Percentiles rank a stretch among this genome's conserved stretches.
Conservation (phyloP, 2,888 invertebrate genomes). For the Gymnosoma rotundatum region DNA sequence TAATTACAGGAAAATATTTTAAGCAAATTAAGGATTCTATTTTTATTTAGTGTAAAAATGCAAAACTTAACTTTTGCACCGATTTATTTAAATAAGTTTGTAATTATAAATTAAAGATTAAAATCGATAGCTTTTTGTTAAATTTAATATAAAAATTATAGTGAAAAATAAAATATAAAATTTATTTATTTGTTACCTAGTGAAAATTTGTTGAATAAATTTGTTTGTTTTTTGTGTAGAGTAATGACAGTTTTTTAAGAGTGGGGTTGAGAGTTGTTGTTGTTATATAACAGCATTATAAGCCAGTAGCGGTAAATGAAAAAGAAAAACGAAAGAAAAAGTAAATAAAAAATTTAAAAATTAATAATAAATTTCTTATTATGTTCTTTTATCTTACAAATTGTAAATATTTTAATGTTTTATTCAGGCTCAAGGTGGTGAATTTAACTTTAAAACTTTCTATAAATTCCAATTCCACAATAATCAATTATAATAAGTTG, state of each 20-base stretch:
- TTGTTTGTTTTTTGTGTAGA: slow-evolving; percentile 46
- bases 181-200: slow-evolving; percentile 61
- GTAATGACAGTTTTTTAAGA: slow-evolving; percentile 3
- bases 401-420: too few relatives aligned
- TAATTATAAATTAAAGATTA: background rate
- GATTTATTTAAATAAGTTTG: too few relatives aligned
- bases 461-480: background rate
- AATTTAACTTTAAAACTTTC: too few relatives aligned
- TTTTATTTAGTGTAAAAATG: too few relatives aligned
- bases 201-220: slow-evolving; percentile 66
- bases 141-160: background rate
- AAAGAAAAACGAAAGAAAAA: slow-evolving; percentile 45
- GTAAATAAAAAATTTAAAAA: slow-evolving; percentile 30
- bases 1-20: too few relatives aligned
- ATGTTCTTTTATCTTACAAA: too few relatives aligned
- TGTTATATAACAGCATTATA: slow-evolving; percentile 39
- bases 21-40: too few relatives aligned
- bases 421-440: too few relatives aligned
- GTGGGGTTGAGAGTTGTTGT: slow-evolving; percentile 49
- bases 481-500: slow-evolving; percentile 14
- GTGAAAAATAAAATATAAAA: slow-evolving; percentile 26
- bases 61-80: too few relatives aligned
- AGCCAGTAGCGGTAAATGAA: slow-evolving; percentile 50
- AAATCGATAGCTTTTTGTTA: background rate
- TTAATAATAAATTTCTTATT: slow-evolving; percentile 12